phyloP scores from a whole-genome alignment of 2,888 invertebrate genomes.

The Iselma pallidipennis region DNA sequence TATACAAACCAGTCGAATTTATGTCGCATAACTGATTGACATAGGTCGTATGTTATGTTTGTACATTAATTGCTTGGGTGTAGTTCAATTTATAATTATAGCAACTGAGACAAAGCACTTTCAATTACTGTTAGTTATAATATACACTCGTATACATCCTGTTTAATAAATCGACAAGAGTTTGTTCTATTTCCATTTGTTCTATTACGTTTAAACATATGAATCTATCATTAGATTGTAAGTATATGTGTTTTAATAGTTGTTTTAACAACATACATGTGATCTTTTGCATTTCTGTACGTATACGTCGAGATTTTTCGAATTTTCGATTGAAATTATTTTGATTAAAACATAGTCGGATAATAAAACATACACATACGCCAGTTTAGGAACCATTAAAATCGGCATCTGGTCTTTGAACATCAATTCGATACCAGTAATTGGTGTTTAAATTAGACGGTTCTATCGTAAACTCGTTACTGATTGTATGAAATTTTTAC shows the following conservation, averaged over 20 bases:
- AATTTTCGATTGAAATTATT: neutral
- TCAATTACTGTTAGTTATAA: constrained; percentile 27
- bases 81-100: constrained; percentile 35
- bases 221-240: neutral
- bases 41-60: constrained; percentile 25
- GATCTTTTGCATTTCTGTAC: neutral
- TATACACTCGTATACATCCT: constrained; percentile 18
- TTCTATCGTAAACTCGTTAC: neutral
- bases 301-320: no score
- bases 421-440: neutral
- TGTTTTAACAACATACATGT: no score
- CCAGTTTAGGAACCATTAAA: constrained; percentile 3
- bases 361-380: neutral
- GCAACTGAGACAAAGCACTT: constrained; percentile 35
- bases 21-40: constrained; percentile 31
- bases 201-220: neutral
- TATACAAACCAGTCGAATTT: constrained; percentile 13
- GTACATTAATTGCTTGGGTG: constrained; percentile 37
- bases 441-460: constrained; percentile 5
- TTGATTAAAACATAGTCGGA: neutral
- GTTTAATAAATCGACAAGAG: constrained; percentile 17
- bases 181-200: constrained; percentile 15
- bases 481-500: neutral
- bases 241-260: no score
- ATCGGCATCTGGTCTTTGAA: constrained; percentile 8